Base-by-base conservation (phyloP, 2,888 invertebrate species). In the Sinodicranocentrus sp. region DNA sequence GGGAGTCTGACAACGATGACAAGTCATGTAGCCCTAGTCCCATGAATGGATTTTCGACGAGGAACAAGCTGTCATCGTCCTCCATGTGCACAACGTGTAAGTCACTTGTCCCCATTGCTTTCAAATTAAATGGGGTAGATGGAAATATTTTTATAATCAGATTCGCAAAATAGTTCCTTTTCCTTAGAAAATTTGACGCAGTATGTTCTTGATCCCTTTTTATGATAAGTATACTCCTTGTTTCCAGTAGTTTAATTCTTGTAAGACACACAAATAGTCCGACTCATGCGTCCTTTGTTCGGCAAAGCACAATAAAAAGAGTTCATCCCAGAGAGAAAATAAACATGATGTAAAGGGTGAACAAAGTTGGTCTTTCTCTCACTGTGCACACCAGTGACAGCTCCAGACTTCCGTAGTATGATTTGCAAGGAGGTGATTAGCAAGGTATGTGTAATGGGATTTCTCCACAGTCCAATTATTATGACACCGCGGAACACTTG, bases 41-140 rank as follows among this genome's bases (percentile, higher is more conserved):
- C 52, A 23, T 15, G 44, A 67, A 33, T 21, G 23, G 19, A 17
- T 67, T 39, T 43, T 44, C 67, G 21, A 8, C 19, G 52, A 19
- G 52, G 48, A 44, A 48, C 68, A 23, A 25, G 25, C 3, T 25
- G 17, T n/a, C 19, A n/a, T 52, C 19, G 52, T 19, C 19, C 52
- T 8, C 19, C 25, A 23, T 57, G 23, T 57, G 25, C 13, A 25
- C 13, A 48, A 48, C 48, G 6, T 2, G n/a, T n/a, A 48, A 48
- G 25, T 68, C 68, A 68, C 17, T 48, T 68, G 68, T 23, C 44
- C 48, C 68, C 68, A 68, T 68, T 68, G 43, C 48, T 33, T n/a
- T 48, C 33, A 15, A 59, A n/a, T 52, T n/a, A n/a, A n/a, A n/a
- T n/a, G n/a, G n/a, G n/a, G n/a, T n/a, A n/a, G n/a, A n/a, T n/a